These are phyloP conservation scores for Pungitius pungitius DNA, from an alignment of 2,113 vertebrate genomes.

Conservation along the genomic window DNA sequence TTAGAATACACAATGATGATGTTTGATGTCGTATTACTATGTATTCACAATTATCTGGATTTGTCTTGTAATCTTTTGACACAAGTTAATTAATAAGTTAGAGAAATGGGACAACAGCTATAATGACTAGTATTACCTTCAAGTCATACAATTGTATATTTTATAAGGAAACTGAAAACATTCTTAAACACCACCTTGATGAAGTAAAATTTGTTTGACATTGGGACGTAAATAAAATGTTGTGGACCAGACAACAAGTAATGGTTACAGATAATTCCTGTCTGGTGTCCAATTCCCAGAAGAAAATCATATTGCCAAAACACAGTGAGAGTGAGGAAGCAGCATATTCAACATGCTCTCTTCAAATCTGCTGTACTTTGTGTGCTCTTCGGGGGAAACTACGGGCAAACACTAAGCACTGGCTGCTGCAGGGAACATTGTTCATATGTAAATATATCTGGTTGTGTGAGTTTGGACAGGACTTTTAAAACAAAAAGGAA, in stretches of 20 bases:
- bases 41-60: neutral
- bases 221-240: neutral
- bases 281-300: slow-evolving; percentile 8
- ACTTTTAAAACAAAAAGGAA: neutral
- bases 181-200: neutral
- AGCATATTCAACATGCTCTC: slow-evolving; percentile 13
- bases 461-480: slow-evolving; percentile 16
- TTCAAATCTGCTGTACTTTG: slow-evolving; percentile 20
- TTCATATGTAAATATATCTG: slow-evolving; percentile 11
- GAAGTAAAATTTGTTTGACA: neutral
- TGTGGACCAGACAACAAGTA: neutral
- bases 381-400: slow-evolving; percentile 16
- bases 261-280: neutral
- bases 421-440: neutral
- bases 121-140: neutral
- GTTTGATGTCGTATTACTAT: neutral
- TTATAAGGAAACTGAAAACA: neutral
- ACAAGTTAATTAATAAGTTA: neutral
- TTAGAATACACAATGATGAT: neutral
- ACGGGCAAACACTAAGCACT: slow-evolving; percentile 7
- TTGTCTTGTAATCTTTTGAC: neutral
- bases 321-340: neutral
- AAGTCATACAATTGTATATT: neutral
- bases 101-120: neutral
- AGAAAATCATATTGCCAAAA: slow-evolving; percentile 2